Percentiles rank a stretch among this genome's conserved stretches.
phyloP scores from a whole-genome alignment of 2,797 vertebrate genomes.

The Sciurus vulgaris region DNA sequence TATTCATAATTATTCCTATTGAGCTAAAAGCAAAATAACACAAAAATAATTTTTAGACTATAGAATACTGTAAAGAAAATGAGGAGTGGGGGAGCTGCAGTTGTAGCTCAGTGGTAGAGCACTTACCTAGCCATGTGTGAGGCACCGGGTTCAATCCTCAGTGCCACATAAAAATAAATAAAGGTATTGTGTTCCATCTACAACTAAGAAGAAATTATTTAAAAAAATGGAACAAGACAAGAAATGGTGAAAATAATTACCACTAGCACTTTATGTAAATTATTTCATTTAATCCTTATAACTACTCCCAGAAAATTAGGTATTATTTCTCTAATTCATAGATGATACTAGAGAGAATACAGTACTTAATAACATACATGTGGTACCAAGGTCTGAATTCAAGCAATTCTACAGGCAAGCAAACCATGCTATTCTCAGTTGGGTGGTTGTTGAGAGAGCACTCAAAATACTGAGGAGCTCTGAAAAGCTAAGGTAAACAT shows the following conservation, averaged over 20 bases:
- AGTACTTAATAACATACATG: neutral
- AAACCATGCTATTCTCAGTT: neutral
- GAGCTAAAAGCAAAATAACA: neutral
- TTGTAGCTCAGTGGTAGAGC: too few species aligned
- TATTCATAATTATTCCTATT: neutral
- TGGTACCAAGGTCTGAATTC: neutral
- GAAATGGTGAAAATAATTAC: neutral
- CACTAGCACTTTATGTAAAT: neutral
- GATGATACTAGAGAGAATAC: neutral
- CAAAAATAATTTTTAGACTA: neutral
- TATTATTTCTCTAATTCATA: neutral
- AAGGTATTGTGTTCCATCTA: too few species aligned
- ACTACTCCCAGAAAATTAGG: neutral
- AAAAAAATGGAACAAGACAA: neutral
- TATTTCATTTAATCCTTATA: neutral
- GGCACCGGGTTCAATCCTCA: too few species aligned
- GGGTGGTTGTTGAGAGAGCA: neutral
- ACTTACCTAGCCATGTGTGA: too few species aligned
- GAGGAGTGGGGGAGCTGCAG: too few species aligned
- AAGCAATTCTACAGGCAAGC: neutral
- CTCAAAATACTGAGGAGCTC: neutral
- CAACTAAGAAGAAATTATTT: too few species aligned
- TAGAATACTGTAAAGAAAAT: neutral
- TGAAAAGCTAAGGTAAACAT: neutral
- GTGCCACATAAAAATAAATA: too few species aligned